phyloP scores from a whole-genome alignment of 2,113 vertebrate species.

The Nannospalax galili region DNA sequence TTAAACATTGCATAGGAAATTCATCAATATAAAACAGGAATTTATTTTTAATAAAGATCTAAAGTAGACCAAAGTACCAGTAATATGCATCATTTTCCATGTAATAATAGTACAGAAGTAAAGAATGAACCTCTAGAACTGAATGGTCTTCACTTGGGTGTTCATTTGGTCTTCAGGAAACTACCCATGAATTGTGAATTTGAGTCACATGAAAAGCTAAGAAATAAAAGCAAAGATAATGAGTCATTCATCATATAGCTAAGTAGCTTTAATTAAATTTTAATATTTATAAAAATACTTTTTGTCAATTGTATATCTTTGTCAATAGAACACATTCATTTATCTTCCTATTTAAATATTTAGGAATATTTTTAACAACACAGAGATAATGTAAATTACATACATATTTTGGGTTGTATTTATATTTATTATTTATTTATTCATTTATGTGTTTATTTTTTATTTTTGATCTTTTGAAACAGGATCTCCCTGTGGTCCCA shows the following conservation, averaged over 20 bases:
- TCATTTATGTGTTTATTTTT: no score
- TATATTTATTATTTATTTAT: no score
- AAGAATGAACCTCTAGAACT: not conserved
- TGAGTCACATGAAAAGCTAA: not conserved
- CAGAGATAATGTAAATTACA: not conserved
- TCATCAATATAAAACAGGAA: not conserved
- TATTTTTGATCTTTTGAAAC: no score
- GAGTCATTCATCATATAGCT: no score
- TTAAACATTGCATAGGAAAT: no score
- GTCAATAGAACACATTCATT: not conserved
- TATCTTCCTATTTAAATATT: not conserved
- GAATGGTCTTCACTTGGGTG: not conserved
- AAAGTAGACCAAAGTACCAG: conserved; percentile 5
- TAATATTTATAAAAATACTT: not conserved
- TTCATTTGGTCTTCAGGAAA: not conserved
- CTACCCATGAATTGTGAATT: not conserved
- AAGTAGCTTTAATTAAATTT: not conserved
- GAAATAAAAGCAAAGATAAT: not conserved
- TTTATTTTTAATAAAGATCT: not conserved
- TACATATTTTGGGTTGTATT: not conserved
- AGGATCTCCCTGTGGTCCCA: no score
- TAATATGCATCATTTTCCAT: not conserved
- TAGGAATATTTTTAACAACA: not conserved
- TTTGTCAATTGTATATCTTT: not conserved
- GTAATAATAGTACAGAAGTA: not conserved